phyloP scores from a whole-genome alignment of 2,888 invertebrate species.

The Tenthredo scrophulariae region DNA sequence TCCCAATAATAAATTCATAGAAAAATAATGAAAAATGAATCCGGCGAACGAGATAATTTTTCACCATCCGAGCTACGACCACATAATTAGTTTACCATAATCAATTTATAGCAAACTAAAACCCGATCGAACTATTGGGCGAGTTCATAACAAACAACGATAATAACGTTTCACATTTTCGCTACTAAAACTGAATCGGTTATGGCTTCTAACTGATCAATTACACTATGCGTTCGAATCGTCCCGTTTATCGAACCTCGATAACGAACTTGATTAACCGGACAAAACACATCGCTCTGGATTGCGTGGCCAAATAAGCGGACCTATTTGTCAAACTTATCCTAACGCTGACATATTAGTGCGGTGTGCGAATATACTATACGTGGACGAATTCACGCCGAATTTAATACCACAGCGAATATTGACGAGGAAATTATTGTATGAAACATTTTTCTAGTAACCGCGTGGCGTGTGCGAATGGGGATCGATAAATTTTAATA shows the following conservation, averaged over 20 bases:
- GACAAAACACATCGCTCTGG: conserved; percentile 11
- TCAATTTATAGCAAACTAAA: conserved; percentile 5
- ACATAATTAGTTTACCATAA: not conserved
- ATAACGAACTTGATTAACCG: conserved; percentile 48
- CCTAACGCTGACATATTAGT: conserved; percentile 22
- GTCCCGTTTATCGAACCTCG: conserved; percentile 18
- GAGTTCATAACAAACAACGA: conserved; percentile 17
- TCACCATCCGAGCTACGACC: not conserved
- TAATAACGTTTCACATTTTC: conserved; percentile 36
- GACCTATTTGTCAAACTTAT: conserved; percentile 37
- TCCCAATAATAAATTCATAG: not conserved
- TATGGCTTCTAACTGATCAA: conserved; percentile 39
- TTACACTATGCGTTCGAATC: conserved; percentile 8
- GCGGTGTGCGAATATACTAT: not conserved
- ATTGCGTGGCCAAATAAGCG: conserved; percentile 35
- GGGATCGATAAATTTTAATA: not conserved
- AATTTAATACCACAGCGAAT: not conserved
- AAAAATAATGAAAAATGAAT: not conserved
- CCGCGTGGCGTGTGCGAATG: not conserved
- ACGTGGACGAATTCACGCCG: not conserved
- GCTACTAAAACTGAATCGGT: conserved; percentile 13
- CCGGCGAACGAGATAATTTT: not conserved
- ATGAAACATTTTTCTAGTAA: not conserved
- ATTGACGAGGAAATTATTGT: not conserved
- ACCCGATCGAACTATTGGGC: not conserved